phyloP scores from a whole-genome alignment of 2,888 invertebrate species.

The Caenorhabditis uteleia region DNA sequence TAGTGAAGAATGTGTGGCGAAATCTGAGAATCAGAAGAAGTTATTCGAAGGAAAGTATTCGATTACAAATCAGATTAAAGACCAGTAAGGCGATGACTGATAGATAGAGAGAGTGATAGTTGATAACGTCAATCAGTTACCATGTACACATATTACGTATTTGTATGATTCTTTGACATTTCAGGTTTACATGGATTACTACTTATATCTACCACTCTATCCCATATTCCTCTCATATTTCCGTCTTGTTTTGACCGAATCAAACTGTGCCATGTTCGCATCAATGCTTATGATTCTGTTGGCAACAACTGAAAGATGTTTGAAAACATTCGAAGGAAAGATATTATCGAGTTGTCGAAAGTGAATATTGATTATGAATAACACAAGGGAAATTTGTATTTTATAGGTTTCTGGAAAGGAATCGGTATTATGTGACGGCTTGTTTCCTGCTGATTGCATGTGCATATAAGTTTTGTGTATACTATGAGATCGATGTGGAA shows the following conservation, averaged over 20 bases:
- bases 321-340: constrained; percentile 58
- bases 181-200: constrained; percentile 66
- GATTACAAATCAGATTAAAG: no score
- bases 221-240: constrained; percentile 62
- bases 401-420: constrained; percentile 60
- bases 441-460: constrained; percentile 58
- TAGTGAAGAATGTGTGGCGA: no score
- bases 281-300: constrained; percentile 66
- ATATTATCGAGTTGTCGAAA: constrained; percentile 42
- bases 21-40: no score
- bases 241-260: constrained; percentile 48
- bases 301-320: constrained; percentile 65
- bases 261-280: constrained; percentile 63
- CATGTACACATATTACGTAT: no score
- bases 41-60: background rate
- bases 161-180: constrained; percentile 6
- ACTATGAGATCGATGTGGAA: constrained; percentile 60
- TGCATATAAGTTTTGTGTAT: constrained; percentile 64
- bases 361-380: constrained; percentile 13
- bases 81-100: no score
- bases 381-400: constrained; percentile 4
- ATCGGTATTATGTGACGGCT: constrained; percentile 56
- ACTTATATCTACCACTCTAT: constrained; percentile 58
- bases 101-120: no score
- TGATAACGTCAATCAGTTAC: no score